A percentile compares a stretch with the other conserved stretches of the same genome.
Conservation (phyloP, 2,888 invertebrate species). For the Lumbricus terrestris region DNA sequence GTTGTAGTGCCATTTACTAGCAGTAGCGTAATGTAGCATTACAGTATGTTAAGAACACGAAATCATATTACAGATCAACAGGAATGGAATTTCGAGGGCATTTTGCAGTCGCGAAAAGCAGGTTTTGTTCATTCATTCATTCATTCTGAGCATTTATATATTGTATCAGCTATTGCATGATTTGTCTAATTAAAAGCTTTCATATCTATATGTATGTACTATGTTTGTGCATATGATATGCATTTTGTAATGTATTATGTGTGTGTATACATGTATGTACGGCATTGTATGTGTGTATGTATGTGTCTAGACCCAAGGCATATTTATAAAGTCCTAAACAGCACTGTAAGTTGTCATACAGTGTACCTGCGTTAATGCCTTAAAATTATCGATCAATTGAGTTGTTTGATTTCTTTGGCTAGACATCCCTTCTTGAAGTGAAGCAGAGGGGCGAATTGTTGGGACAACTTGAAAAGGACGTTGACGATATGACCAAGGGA, state of each 20-base stretch:
- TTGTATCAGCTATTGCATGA: too few relatives aligned
- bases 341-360: neutral
- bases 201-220: too few relatives aligned
- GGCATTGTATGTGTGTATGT: too few relatives aligned
- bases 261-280: too few relatives aligned
- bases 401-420: neutral
- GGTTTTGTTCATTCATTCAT: neutral
- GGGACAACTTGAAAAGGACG: constrained; percentile 74
- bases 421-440: constrained; percentile 16
- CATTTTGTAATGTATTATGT: too few relatives aligned
- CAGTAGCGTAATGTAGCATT: neutral
- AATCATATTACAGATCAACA: neutral
- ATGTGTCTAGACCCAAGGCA: too few relatives aligned
- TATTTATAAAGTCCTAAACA: too few relatives aligned
- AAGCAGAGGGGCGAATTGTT: constrained; percentile 54
- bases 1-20: neutral
- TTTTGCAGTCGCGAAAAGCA: neutral
- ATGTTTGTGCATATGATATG: too few relatives aligned
- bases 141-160: too few relatives aligned
- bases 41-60: neutral
- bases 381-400: neutral
- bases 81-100: neutral
- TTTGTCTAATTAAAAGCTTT: too few relatives aligned
- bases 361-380: neutral
- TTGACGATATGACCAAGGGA: constrained; percentile 69